A percentile compares a stretch with the other conserved stretches of the same genome.
Conservation (phyloP, 2,113 vertebrate genomes). For the Entomyzon cyanotis region DNA sequence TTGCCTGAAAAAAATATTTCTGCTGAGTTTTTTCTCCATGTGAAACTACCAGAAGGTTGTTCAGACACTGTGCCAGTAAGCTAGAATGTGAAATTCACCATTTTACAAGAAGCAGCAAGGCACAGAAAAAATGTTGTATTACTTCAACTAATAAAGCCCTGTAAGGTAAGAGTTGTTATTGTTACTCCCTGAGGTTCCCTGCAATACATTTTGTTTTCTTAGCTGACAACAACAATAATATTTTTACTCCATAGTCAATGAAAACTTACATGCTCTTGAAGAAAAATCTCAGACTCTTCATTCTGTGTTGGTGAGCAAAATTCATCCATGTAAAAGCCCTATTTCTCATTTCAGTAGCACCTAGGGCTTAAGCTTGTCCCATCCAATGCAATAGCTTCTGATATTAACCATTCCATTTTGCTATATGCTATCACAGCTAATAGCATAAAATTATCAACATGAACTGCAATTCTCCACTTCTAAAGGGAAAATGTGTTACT, state of each 20-base stretch:
- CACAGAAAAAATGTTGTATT: conserved; percentile 7
- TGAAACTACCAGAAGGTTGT: not conserved
- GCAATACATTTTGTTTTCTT: conserved; percentile 48
- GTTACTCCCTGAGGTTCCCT: conserved; percentile 27
- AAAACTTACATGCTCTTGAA: not conserved
- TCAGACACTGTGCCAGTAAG: not conserved
- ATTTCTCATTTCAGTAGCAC: not conserved
- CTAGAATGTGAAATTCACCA: not conserved
- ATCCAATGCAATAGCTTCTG: not conserved
- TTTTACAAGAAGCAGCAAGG: conserved; percentile 28
- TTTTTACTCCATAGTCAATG: not conserved
- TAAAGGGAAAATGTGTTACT: not conserved
- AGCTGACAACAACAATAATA: conserved; percentile 50
- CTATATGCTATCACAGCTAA: not conserved
- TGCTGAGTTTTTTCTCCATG: not conserved
- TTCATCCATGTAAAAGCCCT: not conserved
- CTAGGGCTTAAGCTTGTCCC: not conserved
- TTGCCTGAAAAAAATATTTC: not conserved
- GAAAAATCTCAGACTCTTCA: not conserved
- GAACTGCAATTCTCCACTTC: not conserved
- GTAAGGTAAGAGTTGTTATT: conserved; percentile 48
- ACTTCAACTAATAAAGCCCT: conserved; percentile 53
- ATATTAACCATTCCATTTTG: not conserved
- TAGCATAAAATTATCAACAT: not conserved
- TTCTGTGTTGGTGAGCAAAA: not conserved